Conservation (phyloP, 2,113 vertebrate genomes). For the Xerus inauris region DNA sequence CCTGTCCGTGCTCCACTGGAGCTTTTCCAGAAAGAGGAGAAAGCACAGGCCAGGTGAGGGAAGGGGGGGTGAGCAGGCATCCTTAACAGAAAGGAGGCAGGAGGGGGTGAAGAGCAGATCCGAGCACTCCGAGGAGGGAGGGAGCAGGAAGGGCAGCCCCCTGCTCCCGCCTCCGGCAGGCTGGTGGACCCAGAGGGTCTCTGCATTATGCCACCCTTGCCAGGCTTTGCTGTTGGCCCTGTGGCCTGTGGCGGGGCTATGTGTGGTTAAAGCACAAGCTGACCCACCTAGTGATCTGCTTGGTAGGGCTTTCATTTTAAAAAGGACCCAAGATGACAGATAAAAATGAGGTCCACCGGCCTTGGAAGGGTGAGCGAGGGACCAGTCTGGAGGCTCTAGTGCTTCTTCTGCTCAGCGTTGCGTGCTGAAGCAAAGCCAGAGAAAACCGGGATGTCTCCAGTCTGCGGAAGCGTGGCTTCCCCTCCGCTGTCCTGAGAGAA, state of each 20-base stretch:
- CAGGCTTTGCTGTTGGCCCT: not conserved
- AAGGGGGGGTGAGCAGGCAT: not conserved
- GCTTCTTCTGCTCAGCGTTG: not conserved
- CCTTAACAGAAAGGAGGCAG: not conserved
- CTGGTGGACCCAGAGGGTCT: too few relatives aligned
- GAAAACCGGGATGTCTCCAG: too few relatives aligned
- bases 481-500: not conserved
- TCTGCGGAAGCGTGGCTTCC: not conserved
- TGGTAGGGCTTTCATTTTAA: not conserved
- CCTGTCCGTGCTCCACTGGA: too few relatives aligned
- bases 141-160: not conserved
- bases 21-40: not conserved
- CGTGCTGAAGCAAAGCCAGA: too few relatives aligned
- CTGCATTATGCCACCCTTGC: too few relatives aligned
- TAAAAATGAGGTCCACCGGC: not conserved
- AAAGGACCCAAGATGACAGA: not conserved
- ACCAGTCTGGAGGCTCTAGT: fast-evolving
- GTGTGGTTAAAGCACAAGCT: not conserved
- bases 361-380: not conserved
- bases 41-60: not conserved
- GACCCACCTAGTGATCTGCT: fast-evolving
- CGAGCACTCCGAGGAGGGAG: not conserved
- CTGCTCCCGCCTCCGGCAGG: too few relatives aligned
- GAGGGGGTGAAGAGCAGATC: not conserved
- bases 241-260: not conserved